These are phyloP conservation scores for Chloroceryle amazona DNA, from an alignment of 2,797 vertebrate genomes.

Conservation along the genomic window DNA sequence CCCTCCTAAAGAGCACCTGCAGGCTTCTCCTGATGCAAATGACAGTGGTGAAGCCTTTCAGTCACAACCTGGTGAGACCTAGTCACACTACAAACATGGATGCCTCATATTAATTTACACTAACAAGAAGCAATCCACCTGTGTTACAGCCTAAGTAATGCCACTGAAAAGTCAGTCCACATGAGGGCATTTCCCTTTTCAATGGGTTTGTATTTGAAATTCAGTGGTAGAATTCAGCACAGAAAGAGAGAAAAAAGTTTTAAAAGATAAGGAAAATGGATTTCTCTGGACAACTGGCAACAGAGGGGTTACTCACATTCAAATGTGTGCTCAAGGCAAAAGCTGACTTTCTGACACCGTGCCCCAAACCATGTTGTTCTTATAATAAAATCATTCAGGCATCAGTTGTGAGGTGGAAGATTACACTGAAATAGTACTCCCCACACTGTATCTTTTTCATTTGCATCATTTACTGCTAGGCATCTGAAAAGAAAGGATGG, in stretches of 20 bases:
- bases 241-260: neutral
- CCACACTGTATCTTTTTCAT: slow-evolving; percentile 49
- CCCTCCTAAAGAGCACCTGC: neutral
- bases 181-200: neutral
- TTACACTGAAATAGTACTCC: slow-evolving; percentile 54
- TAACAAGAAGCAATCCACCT: neutral
- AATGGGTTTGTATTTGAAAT: neutral
- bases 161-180: neutral
- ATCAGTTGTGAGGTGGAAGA: slow-evolving; percentile 33
- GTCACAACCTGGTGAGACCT: neutral
- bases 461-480: slow-evolving; percentile 62
- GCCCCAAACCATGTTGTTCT: slow-evolving; percentile 61
- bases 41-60: neutral
- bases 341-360: slow-evolving; percentile 58
- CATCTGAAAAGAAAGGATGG: slow-evolving; percentile 57
- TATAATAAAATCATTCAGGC: slow-evolving; percentile 72
- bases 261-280: neutral
- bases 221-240: neutral
- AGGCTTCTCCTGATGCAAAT: neutral
- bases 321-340: slow-evolving; percentile 30
- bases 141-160: neutral
- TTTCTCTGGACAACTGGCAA: neutral
- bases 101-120: neutral
- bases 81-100: neutral
- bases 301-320: neutral